These are phyloP conservation scores for Tiliacea citrago DNA, from an alignment of 2,888 invertebrate genomes.

Conservation along the genomic window DNA sequence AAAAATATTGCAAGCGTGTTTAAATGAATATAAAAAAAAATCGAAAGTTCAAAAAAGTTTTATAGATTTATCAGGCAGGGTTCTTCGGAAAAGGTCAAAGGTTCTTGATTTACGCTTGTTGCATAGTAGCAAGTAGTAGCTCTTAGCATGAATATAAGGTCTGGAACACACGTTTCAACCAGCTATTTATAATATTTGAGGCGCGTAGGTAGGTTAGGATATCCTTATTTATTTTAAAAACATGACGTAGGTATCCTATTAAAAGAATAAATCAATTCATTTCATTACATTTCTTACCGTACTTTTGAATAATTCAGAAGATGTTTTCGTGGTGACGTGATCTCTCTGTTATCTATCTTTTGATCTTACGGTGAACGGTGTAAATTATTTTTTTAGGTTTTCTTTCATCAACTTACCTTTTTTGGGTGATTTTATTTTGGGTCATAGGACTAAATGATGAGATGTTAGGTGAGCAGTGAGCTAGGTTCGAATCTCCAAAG, in stretches of 20 bases:
- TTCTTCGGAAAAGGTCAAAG: not conserved
- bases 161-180: not conserved
- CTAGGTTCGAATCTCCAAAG: no score
- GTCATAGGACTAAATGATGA: no score
- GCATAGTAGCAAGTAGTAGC: slow-evolving; percentile 24
- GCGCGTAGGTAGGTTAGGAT: no score
- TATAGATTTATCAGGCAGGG: not conserved
- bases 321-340: not conserved
- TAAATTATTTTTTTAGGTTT: not conserved
- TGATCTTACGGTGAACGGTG: not conserved
- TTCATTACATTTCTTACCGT: not conserved
- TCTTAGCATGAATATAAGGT: not conserved
- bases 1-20: no score
- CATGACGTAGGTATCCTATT: not conserved
- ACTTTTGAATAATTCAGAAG: not conserved
- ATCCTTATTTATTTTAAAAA: not conserved
- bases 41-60: slow-evolving; percentile 23
- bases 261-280: not conserved
- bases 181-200: not conserved
- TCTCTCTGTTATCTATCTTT: not conserved
- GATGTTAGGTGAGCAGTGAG: no score
- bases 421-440: not conserved
- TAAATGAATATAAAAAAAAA: not conserved
- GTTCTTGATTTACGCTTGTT: slow-evolving; percentile 18
- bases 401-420: not conserved